Base-by-base conservation (phyloP, 2,888 invertebrate species). In the Apamea monoglypha region DNA sequence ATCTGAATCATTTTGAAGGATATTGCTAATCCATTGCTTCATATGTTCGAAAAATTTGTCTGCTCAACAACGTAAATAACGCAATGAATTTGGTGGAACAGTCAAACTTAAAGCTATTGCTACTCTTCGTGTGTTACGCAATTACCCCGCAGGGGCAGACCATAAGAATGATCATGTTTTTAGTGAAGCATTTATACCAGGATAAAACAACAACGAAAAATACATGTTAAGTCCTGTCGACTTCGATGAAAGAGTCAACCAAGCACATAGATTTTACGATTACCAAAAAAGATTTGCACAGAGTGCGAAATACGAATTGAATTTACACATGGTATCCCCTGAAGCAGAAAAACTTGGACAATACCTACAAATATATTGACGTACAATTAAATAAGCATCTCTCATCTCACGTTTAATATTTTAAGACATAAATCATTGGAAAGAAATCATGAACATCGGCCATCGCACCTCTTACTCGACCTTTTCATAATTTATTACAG, bases 351-450 rank as follows among this genome's bases (percentile, higher is more conserved):
- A 64, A 67, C 71, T 64, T 68, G 72, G 14, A 63, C 40, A 72
- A 81, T 77, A 76, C 78, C 63, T 76, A 72, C 80, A 84, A 75
- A 80, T 85, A 86, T 74, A 63, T 83, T 82, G 84, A 80, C 63
- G 59, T 81, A 71, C 78, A 86, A 90, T 88, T 89, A 89, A 90
- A 86, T 83, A 86, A 76, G 36, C 86, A 86, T 89, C 79, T 78
- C 74, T 89, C 87, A 87, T 78, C 56, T 67, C 69, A 61, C 72
- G 68, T 84, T 85, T 85, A 87, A 83, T 83, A 88, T 84, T 86
- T 82, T 72, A 70, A 76, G 74, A 76, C 83, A 88, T 89, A 82
- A 90, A 90, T 89, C 90, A 87, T 78, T 56, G 14, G 44, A 76
- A 86, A 79, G 79, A 87, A 88, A 87, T 81, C 83, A 32, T 78